Base-by-base conservation (phyloP, 2,113 vertebrate species). In the Cebidichthys violaceus region DNA sequence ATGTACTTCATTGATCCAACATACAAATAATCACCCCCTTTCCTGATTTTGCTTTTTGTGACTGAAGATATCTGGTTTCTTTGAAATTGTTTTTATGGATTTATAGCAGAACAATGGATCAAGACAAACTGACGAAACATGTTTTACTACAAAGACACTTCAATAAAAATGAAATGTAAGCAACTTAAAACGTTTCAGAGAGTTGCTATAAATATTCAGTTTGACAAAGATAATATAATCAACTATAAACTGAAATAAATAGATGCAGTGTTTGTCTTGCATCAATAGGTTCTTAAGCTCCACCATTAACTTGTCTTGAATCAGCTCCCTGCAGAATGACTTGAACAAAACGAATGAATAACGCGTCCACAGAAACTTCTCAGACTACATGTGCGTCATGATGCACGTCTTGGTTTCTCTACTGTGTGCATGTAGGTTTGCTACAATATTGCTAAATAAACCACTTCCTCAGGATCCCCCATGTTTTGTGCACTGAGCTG, bases 401-500 rank as follows among this genome's bases (percentile, higher is more conserved):
- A 81, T 72, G 79, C 82, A 68, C 9, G 3, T 62, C 17, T 74
- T 70, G 62, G 79, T 75, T 83, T 52, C 77, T 43, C 31, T 55
- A 55, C 74, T 59, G 27, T 50, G 22, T 69, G 77, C 73, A 64
- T 79, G 62, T 69, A 72, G 74, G 69, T 81, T 71, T 75, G 77
- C 71, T 76, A 33, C 45, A 4, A 33, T 76, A 71, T 61, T 81
- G 79, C 89, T 84, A 41, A 67, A 57, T 22, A 57, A 89, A 89
- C 89, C 89, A 88, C 89, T 81, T 90, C 89, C 89, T 90, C 37
- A 10, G 24, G 15, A 55, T 68, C 72, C 47, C n/a, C 55, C 68
- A 31, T 50, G 55, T 6, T 67, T 55, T 62, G 37, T 0, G 64
- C 62, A 22, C 4, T 11, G 45, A 81, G 31, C 18, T 67, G 9